phyloP scores from a whole-genome alignment of 2,113 vertebrate species.

The Larimichthys crocea region DNA sequence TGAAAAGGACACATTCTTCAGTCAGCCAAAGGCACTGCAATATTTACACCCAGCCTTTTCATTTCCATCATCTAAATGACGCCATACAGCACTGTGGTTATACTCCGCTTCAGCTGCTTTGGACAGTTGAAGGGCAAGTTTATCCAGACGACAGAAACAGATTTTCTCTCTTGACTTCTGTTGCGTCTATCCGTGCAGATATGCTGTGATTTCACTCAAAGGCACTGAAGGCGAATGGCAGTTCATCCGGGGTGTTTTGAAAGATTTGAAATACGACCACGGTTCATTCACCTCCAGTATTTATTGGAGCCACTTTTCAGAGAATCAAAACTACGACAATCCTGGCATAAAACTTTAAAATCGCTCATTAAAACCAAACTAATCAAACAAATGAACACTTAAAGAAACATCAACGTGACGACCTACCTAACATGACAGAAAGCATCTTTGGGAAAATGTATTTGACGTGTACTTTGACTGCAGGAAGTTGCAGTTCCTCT shows the following conservation, averaged over 20 bases:
- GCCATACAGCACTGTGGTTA: background rate
- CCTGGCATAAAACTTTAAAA: too few relatives aligned
- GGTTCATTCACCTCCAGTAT: too few relatives aligned
- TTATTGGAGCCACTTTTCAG: background rate
- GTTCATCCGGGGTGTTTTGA: background rate
- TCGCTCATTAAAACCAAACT: too few relatives aligned
- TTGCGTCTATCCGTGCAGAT: background rate
- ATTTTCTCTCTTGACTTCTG: background rate
- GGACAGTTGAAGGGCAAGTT: background rate
- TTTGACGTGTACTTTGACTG: too few relatives aligned
- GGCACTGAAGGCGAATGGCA: too few relatives aligned
- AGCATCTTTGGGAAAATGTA: too few relatives aligned
- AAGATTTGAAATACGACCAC: background rate
- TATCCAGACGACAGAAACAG: background rate
- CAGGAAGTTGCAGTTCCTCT: too few relatives aligned
- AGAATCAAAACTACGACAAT: too few relatives aligned
- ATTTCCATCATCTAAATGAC: slow-evolving; percentile 31
- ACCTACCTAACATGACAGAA: too few relatives aligned
- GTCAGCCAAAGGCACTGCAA: slow-evolving; percentile 9
- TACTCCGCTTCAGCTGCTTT: background rate
- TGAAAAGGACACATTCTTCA: slow-evolving; percentile 12
- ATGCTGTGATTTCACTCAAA: background rate
- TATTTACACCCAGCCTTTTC: slow-evolving; percentile 37
- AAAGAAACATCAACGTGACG: too few relatives aligned
- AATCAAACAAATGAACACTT: too few relatives aligned